Base-by-base conservation (phyloP, 2,113 vertebrate genomes). In the Percina caprodes region DNA sequence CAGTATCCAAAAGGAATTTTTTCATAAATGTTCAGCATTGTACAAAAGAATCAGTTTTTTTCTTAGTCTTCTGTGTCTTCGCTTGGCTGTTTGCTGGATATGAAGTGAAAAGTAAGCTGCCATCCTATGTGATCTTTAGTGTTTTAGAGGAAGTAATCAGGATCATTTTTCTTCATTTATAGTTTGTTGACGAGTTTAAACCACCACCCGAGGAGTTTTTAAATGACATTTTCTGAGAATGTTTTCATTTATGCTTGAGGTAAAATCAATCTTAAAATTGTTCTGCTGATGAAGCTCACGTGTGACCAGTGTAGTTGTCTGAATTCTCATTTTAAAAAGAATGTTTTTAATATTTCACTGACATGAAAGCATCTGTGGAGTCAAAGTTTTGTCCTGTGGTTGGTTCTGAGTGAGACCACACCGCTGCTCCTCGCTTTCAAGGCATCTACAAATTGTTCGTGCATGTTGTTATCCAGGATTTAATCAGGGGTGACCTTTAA, bases 1-100 rank as follows among this genome's bases (percentile, higher is more conserved):
- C 79, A 66, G 66, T 19, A 89, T 91, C 88, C 89, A 85, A 51
- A 21, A 92, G 88, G 90, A 94, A 92, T 94, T 87, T 94, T 93
- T 92, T 90, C 90, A 93, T 94, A 92, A 91, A 91, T 90, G 84
- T 87, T 65, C 84, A 79, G 69, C 81, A 23, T 69, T 77, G 69
- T 78, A 83, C 77, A 88, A 69, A 67, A 67, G 48, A 58, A 74
- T 65, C 30, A 30, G 26, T 3, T 39, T 24, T 65, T 84, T 74
- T 49, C 21, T 52, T 48, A 33, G 35, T 15, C 55, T 49, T 70
- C 12, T 30, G 77, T 74, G 23, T 10, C 35, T 83, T 49, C 68
- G 12, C 35, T 79, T 74, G 23, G 10, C 35, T 83, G 62, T 74
- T 75, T 84, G 14, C 23, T 66, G 67, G 35, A n/a, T 45, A 2